Percentiles rank a stretch among this genome's conserved stretches.
phyloP scores from a whole-genome alignment of 2,888 invertebrate genomes.

The Oscheius sp. region DNA sequence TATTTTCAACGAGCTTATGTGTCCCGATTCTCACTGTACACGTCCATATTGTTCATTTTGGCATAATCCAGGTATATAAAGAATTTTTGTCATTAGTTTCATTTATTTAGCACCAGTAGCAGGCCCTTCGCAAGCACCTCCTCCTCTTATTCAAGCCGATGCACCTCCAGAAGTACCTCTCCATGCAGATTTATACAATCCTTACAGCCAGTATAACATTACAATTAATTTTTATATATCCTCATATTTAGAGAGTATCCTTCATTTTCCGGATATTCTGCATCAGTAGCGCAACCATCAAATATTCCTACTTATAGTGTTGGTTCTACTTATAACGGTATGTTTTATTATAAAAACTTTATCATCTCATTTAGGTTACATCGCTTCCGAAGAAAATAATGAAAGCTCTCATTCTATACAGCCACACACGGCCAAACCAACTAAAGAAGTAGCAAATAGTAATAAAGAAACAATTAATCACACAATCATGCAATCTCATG shows the following conservation, averaged over 20 bases:
- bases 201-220: constrained; percentile 10
- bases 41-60: constrained; percentile 33
- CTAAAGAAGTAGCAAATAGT: too few relatives aligned
- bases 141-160: too few relatives aligned
- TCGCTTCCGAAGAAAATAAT: constrained; percentile 1
- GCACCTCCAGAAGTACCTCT: background rate
- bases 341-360: background rate
- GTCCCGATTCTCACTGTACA: constrained; percentile 18
- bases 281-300: constrained; percentile 1
- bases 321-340: background rate
- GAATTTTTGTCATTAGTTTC: background rate
- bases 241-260: background rate
- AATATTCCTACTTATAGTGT: background rate
- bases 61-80: constrained; percentile 32
- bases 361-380: constrained; percentile 1
- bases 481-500: too few relatives aligned
- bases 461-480: too few relatives aligned
- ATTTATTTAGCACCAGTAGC: background rate
- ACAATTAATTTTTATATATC: background rate
- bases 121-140: background rate
- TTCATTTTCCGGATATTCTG: constrained; percentile 18
- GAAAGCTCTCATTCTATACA: too few relatives aligned
- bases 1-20: constrained; percentile 29
- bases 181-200: background rate
- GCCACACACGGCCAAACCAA: too few relatives aligned